phyloP scores from a whole-genome alignment of 1,140 invertebrate species.

The Gyrodactylus salaris region DNA sequence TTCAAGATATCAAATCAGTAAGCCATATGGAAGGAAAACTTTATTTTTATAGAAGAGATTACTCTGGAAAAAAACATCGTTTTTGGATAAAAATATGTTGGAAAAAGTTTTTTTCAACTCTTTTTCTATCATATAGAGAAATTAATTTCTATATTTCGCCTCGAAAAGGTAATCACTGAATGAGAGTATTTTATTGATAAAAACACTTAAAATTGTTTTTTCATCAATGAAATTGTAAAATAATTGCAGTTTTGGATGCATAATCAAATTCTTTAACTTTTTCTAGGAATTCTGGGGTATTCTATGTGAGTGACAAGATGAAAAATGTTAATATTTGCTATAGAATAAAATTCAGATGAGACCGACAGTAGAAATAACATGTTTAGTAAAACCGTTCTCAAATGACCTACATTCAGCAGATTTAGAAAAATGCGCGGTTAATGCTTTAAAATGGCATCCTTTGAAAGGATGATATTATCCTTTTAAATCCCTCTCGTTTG shows the following conservation, averaged over 20 bases:
- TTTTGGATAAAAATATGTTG: not conserved
- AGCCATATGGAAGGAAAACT: not conserved
- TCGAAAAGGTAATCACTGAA: no score
- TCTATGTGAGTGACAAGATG: no score
- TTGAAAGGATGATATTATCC: not conserved
- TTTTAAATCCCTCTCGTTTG: not conserved
- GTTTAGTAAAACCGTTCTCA: not conserved
- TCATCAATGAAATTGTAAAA: no score
- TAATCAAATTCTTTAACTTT: no score
- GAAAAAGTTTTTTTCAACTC: not conserved
- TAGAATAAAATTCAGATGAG: not conserved
- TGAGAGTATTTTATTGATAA: no score
- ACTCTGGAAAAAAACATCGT: not conserved
- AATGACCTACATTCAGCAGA: no score
- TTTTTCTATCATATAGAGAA: not conserved
- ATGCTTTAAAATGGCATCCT: not conserved
- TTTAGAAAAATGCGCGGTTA: not conserved
- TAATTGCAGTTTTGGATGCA: no score
- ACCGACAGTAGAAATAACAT: not conserved
- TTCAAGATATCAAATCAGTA: not conserved
- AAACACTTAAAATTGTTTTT: no score
- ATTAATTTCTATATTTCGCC: not conserved
- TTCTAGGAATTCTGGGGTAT: no score
- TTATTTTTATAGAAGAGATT: not conserved
- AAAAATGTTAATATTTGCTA: no score